Evolutionary conservation across 2,113 vertebrate species (phyloP), one percentile per base, ranked within the genome.

Genomic region (Balaenoptera acutorostrata): DNA sequence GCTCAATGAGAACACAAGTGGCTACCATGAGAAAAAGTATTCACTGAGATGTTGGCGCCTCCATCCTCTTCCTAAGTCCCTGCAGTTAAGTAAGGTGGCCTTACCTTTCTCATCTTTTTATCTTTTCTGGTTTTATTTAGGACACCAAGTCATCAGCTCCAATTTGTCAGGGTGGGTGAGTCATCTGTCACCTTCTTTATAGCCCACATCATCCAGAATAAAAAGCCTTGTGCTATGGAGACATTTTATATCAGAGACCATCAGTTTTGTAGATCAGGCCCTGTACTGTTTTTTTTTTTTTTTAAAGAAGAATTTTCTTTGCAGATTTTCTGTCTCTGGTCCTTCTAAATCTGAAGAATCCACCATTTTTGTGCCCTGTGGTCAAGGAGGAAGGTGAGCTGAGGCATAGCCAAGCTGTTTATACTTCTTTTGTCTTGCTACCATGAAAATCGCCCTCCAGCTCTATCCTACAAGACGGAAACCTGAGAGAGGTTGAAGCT

Each of bases 1-100:
- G 27, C 36, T 95, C 96, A 95, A 27, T 31, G 31, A 87, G 75
- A 93, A 68, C 74, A 74, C 63, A 83, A 69, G 85, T 74, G 75
- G 64, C 55, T 23, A 84, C 46, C 0, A 1, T n/a, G 75, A 93
- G 90, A 97, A 89, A 96, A 57, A 86, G 49, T 41, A 87, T 61
- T 78, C 63, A 23, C 61, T 27, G 41, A 41, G 57, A 83, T 91
- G 52, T 46, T 63, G 78, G 49, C 21, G 49, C 6, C 39, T 95
- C 77, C 27, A 25, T 11, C 18, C 27, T 36, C 31, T 64, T 15
- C 29, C 29, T 46, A 44, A 77, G 8, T 41, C 41, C n/a, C 61
- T 80, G 20, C 27, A 49, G 59, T 33, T 59, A 75, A 59, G 33
- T 49, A 71, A 52, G 12, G 21, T 46, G 33, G 23, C 12, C 63